These are phyloP conservation scores for Neolamprologus sp. DNA, from an alignment of 2,113 vertebrate genomes.

Conservation along the genomic window DNA sequence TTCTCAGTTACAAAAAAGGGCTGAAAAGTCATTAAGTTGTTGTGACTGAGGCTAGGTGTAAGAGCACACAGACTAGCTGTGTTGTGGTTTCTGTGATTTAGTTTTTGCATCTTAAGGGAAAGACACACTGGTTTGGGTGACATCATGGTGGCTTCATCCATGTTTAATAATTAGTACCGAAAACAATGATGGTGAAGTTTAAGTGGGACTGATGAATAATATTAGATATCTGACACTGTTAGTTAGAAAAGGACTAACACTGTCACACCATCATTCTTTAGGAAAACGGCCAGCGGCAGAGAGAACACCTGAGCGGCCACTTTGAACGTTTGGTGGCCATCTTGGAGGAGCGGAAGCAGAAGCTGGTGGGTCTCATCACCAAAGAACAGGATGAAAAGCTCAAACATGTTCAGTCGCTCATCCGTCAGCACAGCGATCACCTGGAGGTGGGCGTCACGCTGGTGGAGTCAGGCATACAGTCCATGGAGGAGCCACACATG, in stretches of 20 bases:
- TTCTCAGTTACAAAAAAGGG: not conserved
- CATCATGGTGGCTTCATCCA: not conserved
- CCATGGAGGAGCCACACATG: slow-evolving; percentile 85
- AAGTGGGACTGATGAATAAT: not conserved
- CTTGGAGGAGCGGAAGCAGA: slow-evolving; percentile 85
- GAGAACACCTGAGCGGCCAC: slow-evolving; percentile 73
- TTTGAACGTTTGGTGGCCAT: slow-evolving; percentile 74
- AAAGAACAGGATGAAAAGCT: slow-evolving; percentile 81
- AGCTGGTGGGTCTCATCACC: slow-evolving; percentile 76
- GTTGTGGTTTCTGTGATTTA: not conserved
- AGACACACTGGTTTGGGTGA: not conserved
- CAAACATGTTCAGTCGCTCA: slow-evolving; percentile 72
- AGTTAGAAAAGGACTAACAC: not conserved
- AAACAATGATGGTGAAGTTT: not conserved
- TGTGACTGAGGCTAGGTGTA: not conserved
- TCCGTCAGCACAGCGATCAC: slow-evolving; percentile 78
- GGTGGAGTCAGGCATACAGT: slow-evolving; percentile 80
- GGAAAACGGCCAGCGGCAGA: slow-evolving; percentile 79
- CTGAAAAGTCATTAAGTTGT: not conserved
- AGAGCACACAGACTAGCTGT: not conserved
- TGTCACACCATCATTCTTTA: slow-evolving; percentile 12
- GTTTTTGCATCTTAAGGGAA: not conserved
- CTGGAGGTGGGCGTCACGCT: slow-evolving; percentile 81
- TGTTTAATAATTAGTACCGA: not conserved
- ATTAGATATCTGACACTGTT: not conserved